Evolutionary conservation across 2,113 vertebrate species (phyloP).

Genomic region (Erythrocercus mccallii): DNA sequence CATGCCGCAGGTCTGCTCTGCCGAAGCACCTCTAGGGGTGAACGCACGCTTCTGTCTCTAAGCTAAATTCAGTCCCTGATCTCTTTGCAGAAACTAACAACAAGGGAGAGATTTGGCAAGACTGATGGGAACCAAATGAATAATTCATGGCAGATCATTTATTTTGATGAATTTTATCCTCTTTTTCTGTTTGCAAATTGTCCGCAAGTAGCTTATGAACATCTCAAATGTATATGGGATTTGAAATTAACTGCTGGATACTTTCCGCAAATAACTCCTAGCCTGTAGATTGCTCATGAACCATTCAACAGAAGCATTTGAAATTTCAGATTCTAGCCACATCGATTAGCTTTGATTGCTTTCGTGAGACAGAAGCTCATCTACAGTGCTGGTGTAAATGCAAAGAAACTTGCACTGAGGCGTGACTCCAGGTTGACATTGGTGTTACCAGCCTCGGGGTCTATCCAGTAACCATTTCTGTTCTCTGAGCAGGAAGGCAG

Average conservation of each 20-base stretch:
- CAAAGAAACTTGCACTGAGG: not conserved
- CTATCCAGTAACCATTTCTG: not conserved
- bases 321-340: conserved; percentile 45
- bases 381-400: not conserved
- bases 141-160: conserved; percentile 59
- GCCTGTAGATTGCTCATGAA: conserved; percentile 12
- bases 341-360: conserved; percentile 31
- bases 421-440: not conserved
- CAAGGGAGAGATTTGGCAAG: conserved; percentile 41
- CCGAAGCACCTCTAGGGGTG: conserved; percentile 39
- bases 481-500: not conserved
- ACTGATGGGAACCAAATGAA: conserved; percentile 58
- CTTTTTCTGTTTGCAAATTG: conserved; percentile 64
- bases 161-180: conserved; percentile 63
- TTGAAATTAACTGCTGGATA: conserved; percentile 59
- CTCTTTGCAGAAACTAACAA: conserved; percentile 42
- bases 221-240: conserved; percentile 34
- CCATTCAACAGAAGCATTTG: not conserved
- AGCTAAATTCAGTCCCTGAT: conserved; percentile 51
- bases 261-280: conserved; percentile 27
- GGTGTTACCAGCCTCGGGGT: not conserved
- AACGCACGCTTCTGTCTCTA: conserved; percentile 23
- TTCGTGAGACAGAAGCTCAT: not conserved
- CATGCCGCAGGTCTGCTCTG: conserved; percentile 25
- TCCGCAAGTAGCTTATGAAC: conserved; percentile 58